Base-by-base conservation (phyloP, 2,888 invertebrate species). In the Ametastegia equiseti region DNA sequence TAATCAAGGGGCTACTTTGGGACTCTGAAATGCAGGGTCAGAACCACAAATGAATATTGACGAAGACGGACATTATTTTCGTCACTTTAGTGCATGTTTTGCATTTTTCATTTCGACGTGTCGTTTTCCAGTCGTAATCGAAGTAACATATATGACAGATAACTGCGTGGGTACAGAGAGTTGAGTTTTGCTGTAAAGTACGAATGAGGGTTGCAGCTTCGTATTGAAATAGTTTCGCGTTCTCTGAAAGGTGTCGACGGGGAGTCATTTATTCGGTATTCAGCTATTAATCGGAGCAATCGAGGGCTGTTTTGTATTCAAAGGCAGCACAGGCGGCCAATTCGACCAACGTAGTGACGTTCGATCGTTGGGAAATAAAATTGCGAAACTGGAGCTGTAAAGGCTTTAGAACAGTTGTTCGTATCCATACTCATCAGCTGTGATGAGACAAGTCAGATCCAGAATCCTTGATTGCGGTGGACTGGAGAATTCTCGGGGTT, bases 221-320 rank as follows among this genome's bases (percentile, higher is more conserved):
- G 65, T n/a, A 19, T 11, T 33, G 36, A 19, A 65, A 39, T 36
- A 54, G 36, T 33, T 33, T 75, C 23, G 75, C 75, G 54, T 75
- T 75, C 73, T 15, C 73, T 30, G n/a, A 13, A 19, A 75, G 73
- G 15, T 75, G 54, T 75, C 73, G 30, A n/a, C n/a, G n/a, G n/a
- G 30, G 30, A 36, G 36, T 75, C 54, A 75, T 57, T 75, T 36
- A 19, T 36, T 75, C 36, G 19, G 75, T 7, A 75, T 39, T 42
- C 60, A 30, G 27, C 60, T 78, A 78, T 60, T 78, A 78, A 78
- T 78, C 78, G 78, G 19, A n/a, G 33, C 54, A 54, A 54, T 75
- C 75, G 1, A 23, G 27, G 2, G 30, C 78, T 78, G 42, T 36
- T 78, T 78, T 30, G 78, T 60, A 78, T 78, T 78, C 78, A 63